Conservation (phyloP, 2,797 vertebrate genomes). For the Gadopsis marmoratus region DNA sequence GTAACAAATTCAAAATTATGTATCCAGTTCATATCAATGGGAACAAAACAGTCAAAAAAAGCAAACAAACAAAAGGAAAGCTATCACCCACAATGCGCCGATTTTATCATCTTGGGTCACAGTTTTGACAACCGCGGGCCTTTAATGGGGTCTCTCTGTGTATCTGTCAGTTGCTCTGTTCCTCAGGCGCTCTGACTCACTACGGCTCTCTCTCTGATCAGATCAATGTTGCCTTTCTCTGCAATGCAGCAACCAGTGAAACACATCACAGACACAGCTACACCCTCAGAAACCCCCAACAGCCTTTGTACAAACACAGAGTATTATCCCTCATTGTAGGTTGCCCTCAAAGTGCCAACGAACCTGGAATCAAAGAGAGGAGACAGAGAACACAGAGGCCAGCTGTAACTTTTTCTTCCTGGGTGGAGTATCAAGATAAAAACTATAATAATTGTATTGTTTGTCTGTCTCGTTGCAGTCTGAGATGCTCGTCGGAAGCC, state of each 20-base stretch:
- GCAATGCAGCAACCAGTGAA: constrained; percentile 78
- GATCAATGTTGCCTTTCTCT: constrained; percentile 82
- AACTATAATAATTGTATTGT: constrained; percentile 48
- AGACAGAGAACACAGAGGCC: constrained; percentile 53
- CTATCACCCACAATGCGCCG: constrained; percentile 35
- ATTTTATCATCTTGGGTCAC: constrained; percentile 46
- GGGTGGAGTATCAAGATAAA: constrained; percentile 33
- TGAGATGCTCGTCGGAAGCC: constrained; percentile 23
- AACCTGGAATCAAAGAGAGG: constrained; percentile 62
- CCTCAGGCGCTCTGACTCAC: constrained; percentile 69
- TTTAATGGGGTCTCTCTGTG: constrained; percentile 66
- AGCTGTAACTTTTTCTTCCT: constrained; percentile 35
- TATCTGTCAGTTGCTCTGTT: constrained; percentile 65
- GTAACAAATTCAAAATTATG: background rate
- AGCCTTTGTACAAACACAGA: constrained; percentile 53
- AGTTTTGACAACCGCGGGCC: constrained; percentile 52
- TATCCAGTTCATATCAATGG: background rate
- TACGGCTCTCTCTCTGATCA: constrained; percentile 72
- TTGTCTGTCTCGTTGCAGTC: background rate
- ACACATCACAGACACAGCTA: constrained; percentile 72
- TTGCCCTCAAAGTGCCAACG: constrained; percentile 67
- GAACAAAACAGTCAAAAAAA: constrained; percentile 3
- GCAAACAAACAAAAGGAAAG: constrained; percentile 35
- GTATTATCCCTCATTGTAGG: constrained; percentile 54
- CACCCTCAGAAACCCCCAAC: constrained; percentile 62